phyloP scores from a whole-genome alignment of 2,888 invertebrate species.

The Lysandra coridon region DNA sequence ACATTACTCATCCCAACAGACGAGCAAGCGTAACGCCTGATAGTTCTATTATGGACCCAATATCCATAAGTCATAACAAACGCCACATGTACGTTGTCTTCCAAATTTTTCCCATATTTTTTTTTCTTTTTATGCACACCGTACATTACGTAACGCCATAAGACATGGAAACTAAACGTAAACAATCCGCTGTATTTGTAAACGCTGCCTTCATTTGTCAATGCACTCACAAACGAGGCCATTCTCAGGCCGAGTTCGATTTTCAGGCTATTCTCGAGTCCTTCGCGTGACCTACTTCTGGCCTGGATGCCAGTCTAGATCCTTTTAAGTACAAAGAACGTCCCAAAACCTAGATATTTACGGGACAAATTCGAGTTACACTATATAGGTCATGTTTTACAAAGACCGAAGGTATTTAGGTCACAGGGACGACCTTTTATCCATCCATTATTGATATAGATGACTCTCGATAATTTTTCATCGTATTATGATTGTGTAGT shows the following conservation, averaged over 20 bases:
- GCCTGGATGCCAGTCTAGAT: background rate
- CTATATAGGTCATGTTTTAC: background rate
- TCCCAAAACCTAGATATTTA: background rate
- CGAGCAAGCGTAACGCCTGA: too few species aligned
- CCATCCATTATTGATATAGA: background rate
- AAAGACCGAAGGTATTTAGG: background rate
- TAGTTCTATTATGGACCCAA: too few species aligned
- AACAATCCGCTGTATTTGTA: constrained; percentile 47
- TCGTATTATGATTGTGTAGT: background rate
- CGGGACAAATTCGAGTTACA: background rate
- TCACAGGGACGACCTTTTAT: background rate
- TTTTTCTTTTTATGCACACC: constrained; percentile 45
- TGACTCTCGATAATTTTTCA: background rate
- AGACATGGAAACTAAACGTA: constrained; percentile 62
- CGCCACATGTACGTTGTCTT: too few species aligned
- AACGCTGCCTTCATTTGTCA: constrained; percentile 34
- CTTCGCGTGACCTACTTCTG: constrained; percentile 9
- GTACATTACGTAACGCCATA: constrained; percentile 55
- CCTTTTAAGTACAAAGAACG: background rate
- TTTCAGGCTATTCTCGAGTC: background rate
- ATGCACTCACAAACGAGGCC: constrained; percentile 18
- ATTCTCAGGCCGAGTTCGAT: constrained; percentile 4
- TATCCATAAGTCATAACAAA: too few species aligned
- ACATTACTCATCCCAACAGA: too few species aligned
- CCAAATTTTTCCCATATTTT: constrained; percentile 28